Percentiles rank a stretch among this genome's conserved stretches.
Conservation (phyloP, 2,888 invertebrate species). For the Drosophila rellima region DNA sequence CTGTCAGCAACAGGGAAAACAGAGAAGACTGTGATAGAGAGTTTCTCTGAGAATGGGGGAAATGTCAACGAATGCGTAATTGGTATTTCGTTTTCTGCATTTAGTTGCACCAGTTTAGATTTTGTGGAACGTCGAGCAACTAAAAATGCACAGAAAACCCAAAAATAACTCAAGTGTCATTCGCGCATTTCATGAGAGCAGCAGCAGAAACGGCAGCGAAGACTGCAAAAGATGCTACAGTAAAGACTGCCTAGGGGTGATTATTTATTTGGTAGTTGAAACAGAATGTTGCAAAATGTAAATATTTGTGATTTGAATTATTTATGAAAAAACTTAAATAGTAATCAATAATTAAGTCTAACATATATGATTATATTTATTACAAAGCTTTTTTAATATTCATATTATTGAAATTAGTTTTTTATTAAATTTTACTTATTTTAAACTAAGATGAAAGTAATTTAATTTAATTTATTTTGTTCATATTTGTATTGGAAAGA, state of each 20-base stretch:
- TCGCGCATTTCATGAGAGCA: slow-evolving; percentile 45
- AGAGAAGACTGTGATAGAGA: not conserved
- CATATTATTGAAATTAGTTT: no score
- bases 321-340: no score
- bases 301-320: no score
- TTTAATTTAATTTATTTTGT: no score
- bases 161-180: slow-evolving; percentile 75
- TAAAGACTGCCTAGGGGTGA: slow-evolving; percentile 6
- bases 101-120: slow-evolving; percentile 60
- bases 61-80: slow-evolving; percentile 71
- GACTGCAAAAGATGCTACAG: slow-evolving; percentile 21
- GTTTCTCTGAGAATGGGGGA: not conserved
- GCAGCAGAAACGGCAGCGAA: slow-evolving; percentile 28
- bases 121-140: slow-evolving; percentile 32
- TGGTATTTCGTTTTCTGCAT: slow-evolving; percentile 71
- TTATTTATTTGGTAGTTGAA: not conserved
- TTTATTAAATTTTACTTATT: not conserved
- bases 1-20: slow-evolving; percentile 28
- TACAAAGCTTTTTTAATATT: no score
- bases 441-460: no score
- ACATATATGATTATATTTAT: no score
- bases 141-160: slow-evolving; percentile 45
- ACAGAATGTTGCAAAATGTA: not conserved
- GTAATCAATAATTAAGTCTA: no score
- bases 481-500: no score